A percentile compares a stretch with the other conserved stretches of the same genome.
These are phyloP conservation scores for Sarcoramphus papa DNA, from an alignment of 2,797 vertebrate species.

Conservation along the genomic window DNA sequence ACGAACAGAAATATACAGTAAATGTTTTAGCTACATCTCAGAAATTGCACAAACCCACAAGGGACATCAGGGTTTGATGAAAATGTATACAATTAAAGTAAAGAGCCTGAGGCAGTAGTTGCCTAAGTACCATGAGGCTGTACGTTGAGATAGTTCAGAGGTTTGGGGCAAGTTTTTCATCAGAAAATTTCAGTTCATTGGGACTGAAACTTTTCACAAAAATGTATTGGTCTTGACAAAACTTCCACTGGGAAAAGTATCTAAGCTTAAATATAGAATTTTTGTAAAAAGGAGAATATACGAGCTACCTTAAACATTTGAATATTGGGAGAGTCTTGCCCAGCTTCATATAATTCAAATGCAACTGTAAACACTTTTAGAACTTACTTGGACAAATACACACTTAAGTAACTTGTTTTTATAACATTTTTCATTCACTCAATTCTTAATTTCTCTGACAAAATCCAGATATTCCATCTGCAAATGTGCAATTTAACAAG, in stretches of 20 bases:
- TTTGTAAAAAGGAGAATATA: neutral
- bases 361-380: neutral
- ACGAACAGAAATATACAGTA: neutral
- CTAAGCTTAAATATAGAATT: neutral
- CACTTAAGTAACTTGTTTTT: neutral
- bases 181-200: neutral
- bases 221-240: neutral
- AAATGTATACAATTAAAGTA: conserved; percentile 15
- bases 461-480: neutral
- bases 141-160: neutral
- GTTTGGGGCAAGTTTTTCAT: conserved; percentile 34
- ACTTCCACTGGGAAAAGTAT: neutral
- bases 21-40: neutral
- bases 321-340: neutral
- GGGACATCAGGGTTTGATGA: neutral
- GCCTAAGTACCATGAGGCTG: neutral
- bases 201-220: neutral
- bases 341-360: neutral
- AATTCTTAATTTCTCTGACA: neutral
- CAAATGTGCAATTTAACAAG: neutral
- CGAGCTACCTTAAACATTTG: rapidly evolving
- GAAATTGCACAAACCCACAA: neutral
- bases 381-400: neutral
- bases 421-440: neutral
- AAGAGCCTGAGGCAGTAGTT: neutral